These are phyloP conservation scores for Lamprologus callipterus DNA, from an alignment of 2,113 vertebrate genomes.

Conservation along the genomic window DNA sequence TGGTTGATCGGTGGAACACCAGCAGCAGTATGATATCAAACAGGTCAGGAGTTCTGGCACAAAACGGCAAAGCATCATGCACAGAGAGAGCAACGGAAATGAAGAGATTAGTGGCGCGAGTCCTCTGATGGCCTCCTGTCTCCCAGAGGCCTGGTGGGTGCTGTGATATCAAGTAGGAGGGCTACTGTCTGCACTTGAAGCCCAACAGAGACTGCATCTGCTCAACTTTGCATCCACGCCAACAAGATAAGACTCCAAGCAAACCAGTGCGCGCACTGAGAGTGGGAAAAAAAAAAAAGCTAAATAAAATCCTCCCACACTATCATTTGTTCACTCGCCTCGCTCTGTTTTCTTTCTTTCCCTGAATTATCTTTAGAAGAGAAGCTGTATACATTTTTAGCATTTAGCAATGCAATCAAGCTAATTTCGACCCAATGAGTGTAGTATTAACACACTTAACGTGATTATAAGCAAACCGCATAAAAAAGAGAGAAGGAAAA, in stretches of 20 bases:
- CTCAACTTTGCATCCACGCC: background rate
- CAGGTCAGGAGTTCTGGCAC: background rate
- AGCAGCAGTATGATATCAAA: background rate
- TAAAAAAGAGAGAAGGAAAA: background rate
- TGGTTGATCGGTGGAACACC: background rate
- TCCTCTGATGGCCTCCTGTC: background rate
- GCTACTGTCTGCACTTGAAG: background rate
- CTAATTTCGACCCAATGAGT: background rate
- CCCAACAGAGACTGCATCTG: background rate
- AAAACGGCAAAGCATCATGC: background rate
- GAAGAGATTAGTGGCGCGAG: background rate
- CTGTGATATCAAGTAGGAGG: background rate
- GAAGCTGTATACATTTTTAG: background rate
- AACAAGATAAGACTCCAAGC: background rate
- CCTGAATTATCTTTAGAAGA: background rate
- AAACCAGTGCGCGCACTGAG: background rate
- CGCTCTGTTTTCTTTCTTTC: background rate
- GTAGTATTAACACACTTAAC: background rate
- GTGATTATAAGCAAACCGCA: background rate
- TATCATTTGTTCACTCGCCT: background rate
- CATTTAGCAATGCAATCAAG: background rate
- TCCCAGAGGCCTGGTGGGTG: background rate
- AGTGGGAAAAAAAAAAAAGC: background rate
- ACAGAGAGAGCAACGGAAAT: background rate
- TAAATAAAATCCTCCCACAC: constrained; percentile 27